Conservation (phyloP, 2,113 vertebrate species). For the Oryctolagus cuniculus region DNA sequence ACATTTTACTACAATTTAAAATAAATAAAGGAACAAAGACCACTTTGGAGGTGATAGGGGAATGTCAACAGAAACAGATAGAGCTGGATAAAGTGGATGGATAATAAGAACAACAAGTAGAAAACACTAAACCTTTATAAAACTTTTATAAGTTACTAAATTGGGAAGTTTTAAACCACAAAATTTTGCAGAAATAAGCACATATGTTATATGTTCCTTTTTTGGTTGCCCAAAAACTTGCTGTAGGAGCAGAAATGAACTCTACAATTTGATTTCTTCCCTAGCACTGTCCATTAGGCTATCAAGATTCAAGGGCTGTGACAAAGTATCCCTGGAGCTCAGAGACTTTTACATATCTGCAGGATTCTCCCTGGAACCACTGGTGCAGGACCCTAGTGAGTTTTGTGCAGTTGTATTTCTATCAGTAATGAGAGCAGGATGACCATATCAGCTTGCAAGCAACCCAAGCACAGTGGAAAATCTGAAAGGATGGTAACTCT, state of each 20-base stretch:
- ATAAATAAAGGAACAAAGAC: not conserved
- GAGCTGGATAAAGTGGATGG: not conserved
- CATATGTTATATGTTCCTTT: not conserved
- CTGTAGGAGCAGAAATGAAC: not conserved
- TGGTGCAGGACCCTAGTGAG: not conserved
- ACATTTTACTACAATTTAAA: slow-evolving; percentile 22
- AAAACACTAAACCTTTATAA: not conserved
- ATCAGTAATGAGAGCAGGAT: not conserved
- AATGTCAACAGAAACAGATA: not conserved
- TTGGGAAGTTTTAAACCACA: not conserved
- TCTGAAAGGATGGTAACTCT: not conserved
- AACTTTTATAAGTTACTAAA: not conserved
- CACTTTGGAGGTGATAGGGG: not conserved
- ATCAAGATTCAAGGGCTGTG: not conserved
- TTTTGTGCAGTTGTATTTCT: not conserved
- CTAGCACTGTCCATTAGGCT: not conserved
- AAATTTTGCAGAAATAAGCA: not conserved
- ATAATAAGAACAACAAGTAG: not conserved
- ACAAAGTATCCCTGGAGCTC: not conserved
- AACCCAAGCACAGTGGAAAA: not conserved
- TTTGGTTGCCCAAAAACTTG: slow-evolving; percentile 23
- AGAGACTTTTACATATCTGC: not conserved
- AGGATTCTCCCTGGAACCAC: not conserved
- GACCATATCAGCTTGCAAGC: not conserved
- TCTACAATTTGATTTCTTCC: not conserved